Base-by-base conservation (phyloP, 1,140 invertebrate genomes). In the Belonocnema kinseyi region DNA sequence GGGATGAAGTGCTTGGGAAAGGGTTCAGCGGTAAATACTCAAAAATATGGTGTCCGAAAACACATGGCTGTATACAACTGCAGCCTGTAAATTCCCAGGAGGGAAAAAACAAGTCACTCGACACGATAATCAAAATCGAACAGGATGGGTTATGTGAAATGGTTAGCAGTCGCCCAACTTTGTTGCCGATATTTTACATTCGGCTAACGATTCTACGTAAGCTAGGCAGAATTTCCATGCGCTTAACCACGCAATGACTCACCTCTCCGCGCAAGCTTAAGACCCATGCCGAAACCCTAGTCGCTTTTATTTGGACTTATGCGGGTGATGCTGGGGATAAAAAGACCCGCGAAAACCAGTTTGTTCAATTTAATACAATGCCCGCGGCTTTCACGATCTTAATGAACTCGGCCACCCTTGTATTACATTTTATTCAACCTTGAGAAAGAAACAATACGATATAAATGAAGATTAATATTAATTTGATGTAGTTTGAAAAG, bases 271-370 rank as follows among this genome's bases (percentile, higher is more conserved):
- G 21, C 13, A 53, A 76, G 78, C 54, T 84, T 80, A 85, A 87
- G 84, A 84, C 80, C 74, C 80, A 83, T 73, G 77, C 70, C 80
- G 77, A 72, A 79, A 85, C 83, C 81, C 82, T 79, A 53, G 72
- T 50, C 66, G 73, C 82, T 83, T 84, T 88, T 85, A 86, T 85
- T 82, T 77, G 76, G 40, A 52, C 76, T 73, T 54, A 82, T 85
- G 82, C 83, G 83, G 82, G 82, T 77, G 82, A 50, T 50, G 53
- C 46, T 26, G 73, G 74, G 75, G 72, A 83, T 84, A 82, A 82
- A 83, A 87, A 84, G 82, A 84, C 71, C 79, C 86, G 88, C 87
- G 86, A 85, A 85, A 89, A 88, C 86, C 86, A 87, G 87, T 89
- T 89, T 85, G 79, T 84, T 78, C 81, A 80, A 85, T 79, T 80